Percentiles rank a stretch among this genome's conserved stretches.
Conservation (phyloP, 1,140 invertebrate genomes). For the Venustaconcha ellipsiformis region DNA sequence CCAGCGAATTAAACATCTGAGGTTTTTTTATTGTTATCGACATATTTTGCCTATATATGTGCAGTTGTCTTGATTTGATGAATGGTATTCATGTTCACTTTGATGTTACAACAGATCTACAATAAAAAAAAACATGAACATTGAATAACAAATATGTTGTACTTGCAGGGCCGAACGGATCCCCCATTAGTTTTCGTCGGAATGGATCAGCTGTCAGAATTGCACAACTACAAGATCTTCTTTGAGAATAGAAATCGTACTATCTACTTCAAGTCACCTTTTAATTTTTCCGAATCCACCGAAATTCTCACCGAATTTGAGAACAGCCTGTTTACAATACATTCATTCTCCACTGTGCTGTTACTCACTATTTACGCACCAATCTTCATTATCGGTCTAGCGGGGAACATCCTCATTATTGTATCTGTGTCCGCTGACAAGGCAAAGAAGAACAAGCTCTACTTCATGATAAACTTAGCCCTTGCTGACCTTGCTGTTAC, state of each 20-base stretch:
- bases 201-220: conserved; percentile 41
- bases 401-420: conserved; percentile 51
- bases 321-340: conserved; percentile 22
- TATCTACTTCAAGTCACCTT: conserved; percentile 2
- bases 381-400: conserved; percentile 42
- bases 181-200: too few relatives aligned
- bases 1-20: too few relatives aligned
- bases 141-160: too few relatives aligned
- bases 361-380: conserved; percentile 45
- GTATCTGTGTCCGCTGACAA: conserved; percentile 32
- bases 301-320: conserved; percentile 41
- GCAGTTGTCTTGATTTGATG: too few relatives aligned
- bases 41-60: too few relatives aligned
- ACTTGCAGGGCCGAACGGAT: too few relatives aligned
- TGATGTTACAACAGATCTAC: too few relatives aligned
- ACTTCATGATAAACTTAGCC: conserved; percentile 50
- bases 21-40: too few relatives aligned
- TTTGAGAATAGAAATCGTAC: conserved; percentile 30
- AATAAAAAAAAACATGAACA: too few relatives aligned
- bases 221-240: conserved; percentile 27
- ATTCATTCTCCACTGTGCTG: conserved; percentile 34
- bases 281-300: conserved; percentile 35
- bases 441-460: conserved; percentile 40
- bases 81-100: too few relatives aligned
- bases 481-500: conserved; percentile 49